These are phyloP conservation scores for Euphonia xanthogaster DNA, from an alignment of 2,797 vertebrate genomes.

Conservation along the genomic window DNA sequence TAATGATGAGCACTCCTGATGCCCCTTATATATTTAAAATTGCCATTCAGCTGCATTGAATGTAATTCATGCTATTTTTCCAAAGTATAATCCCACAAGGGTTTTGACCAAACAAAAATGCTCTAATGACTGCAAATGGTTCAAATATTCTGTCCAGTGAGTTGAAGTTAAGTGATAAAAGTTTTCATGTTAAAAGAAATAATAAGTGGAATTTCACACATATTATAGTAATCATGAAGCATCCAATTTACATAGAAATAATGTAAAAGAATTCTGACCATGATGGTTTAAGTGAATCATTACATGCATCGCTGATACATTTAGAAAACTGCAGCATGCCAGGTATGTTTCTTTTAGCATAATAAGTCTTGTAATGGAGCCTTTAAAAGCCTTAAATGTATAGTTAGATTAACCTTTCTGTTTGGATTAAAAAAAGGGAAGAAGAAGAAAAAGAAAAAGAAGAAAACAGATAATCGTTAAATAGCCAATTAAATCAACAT, in stretches of 20 bases:
- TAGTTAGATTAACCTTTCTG: conserved; percentile 89
- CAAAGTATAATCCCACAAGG: conserved; percentile 74
- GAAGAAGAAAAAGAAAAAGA: conserved; percentile 45
- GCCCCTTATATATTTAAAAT: conserved; percentile 80
- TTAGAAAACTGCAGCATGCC: conserved; percentile 81
- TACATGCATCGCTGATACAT: conserved; percentile 83
- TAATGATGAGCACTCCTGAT: conserved; percentile 71
- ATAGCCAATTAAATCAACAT: conserved; percentile 70
- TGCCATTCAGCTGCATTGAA: conserved; percentile 76
- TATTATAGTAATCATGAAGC: conserved; percentile 85
- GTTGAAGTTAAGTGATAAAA: conserved; percentile 82
- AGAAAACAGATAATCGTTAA: conserved; percentile 70
- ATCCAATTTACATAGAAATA: conserved; percentile 91
- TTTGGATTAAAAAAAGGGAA: conserved; percentile 70
- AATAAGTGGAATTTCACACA: conserved; percentile 83
- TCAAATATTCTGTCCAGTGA: conserved; percentile 82
- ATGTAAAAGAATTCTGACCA: conserved; percentile 81
- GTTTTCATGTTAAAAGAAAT: conserved; percentile 82
- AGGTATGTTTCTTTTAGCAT: conserved; percentile 85
- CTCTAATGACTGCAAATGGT: conserved; percentile 83
- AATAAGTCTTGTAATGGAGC: conserved; percentile 81
- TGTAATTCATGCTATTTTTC: conserved; percentile 76
- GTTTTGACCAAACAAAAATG: conserved; percentile 81
- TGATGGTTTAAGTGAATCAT: conserved; percentile 87
- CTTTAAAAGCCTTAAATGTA: conserved; percentile 89